Conservation (phyloP, 2,113 vertebrate species). For the Mormoops blainvillei region DNA sequence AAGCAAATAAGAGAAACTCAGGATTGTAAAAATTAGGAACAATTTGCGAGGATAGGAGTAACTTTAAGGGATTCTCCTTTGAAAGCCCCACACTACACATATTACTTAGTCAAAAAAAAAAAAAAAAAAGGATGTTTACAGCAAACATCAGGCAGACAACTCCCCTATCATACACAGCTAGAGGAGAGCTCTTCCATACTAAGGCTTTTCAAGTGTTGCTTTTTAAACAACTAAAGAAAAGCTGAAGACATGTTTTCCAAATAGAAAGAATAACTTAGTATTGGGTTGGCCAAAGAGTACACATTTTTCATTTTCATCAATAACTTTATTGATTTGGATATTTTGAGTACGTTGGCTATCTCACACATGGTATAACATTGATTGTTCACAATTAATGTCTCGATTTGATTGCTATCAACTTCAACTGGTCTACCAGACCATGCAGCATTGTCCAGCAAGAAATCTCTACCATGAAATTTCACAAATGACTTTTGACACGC, state of each 20-base stretch:
- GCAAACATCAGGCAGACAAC: slow-evolving; percentile 20
- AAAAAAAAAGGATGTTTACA: slow-evolving; percentile 15
- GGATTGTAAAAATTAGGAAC: slow-evolving; percentile 51
- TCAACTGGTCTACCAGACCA: too few species aligned
- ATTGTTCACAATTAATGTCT: too few species aligned
- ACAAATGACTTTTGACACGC: too few species aligned
- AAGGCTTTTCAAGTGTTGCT: slow-evolving; percentile 33
- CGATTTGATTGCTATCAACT: too few species aligned
- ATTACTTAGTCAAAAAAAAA: slow-evolving; percentile 5
- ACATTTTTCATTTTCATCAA: too few species aligned
- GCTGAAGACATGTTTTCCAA: slow-evolving; percentile 81
- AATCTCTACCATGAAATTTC: too few species aligned
- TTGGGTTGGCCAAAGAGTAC: too few species aligned
- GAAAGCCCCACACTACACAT: slow-evolving; percentile 25
- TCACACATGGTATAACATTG: too few species aligned
- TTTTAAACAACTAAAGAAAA: slow-evolving; percentile 50
- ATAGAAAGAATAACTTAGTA: slow-evolving; percentile 52
- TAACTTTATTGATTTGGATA: too few species aligned
- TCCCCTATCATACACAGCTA: background rate
- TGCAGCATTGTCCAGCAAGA: too few species aligned
- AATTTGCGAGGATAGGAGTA: slow-evolving; percentile 5
- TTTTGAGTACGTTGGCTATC: too few species aligned
- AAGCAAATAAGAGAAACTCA: slow-evolving; percentile 24
- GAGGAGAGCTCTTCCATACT: slow-evolving; percentile 36
- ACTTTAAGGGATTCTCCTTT: slow-evolving; percentile 32